phyloP scores from a whole-genome alignment of 2,113 vertebrate genomes.

The Mus musculus region GRCm39 chr12:104750001-104750500 shows the following conservation, averaged over 20 bases:
- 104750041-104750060: accelerated
- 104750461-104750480: not conserved
- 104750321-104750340: not conserved
- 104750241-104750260: constrained; percentile 91
- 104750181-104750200: constrained; percentile 97
- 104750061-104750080: accelerated
- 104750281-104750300: accelerated
- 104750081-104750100: not conserved
- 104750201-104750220: constrained; percentile 96
- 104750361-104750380: not conserved
- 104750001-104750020: not conserved
- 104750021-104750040: not conserved
- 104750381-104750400: no score
- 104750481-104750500: not conserved
- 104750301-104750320: accelerated
- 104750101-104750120: not conserved
- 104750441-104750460: not conserved
- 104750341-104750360: not conserved
- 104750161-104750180: constrained; percentile 94
- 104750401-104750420: not conserved
- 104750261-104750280: not conserved
- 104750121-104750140: not conserved
- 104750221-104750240: constrained; percentile 94
- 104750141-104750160: constrained; percentile 63
- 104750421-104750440: not conserved